Conservation (phyloP, 2,797 vertebrate genomes). For the Danio kyathit region DNA sequence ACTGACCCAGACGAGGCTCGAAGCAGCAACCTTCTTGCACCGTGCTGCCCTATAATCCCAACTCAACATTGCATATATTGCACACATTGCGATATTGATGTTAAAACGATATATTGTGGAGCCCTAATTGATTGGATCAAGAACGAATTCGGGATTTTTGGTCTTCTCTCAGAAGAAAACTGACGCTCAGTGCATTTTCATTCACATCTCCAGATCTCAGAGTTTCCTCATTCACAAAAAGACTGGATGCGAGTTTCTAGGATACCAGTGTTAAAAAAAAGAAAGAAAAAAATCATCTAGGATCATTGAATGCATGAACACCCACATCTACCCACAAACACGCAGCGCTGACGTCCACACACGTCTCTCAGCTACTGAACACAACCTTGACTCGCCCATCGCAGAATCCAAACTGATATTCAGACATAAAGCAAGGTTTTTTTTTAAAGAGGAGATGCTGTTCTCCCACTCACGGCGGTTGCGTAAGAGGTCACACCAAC, state of each 20-base stretch:
- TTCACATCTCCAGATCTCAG: constrained; percentile 25
- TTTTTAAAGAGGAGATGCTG: constrained; percentile 53
- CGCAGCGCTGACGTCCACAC: constrained; percentile 6
- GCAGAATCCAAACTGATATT: constrained; percentile 26
- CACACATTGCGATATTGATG: too few species aligned
- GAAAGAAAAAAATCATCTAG: constrained; percentile 10
- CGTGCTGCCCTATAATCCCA: too few species aligned
- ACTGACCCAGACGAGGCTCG: too few species aligned
- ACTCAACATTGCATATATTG: too few species aligned
- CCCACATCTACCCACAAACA: constrained; percentile 45
- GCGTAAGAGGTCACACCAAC: constrained; percentile 54
- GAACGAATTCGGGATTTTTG: constrained; percentile 5
- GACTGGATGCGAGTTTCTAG: constrained; percentile 16
- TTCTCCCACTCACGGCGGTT: constrained; percentile 56
- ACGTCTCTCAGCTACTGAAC: constrained; percentile 23
- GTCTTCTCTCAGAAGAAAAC: constrained; percentile 2
- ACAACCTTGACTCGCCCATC: constrained; percentile 27
- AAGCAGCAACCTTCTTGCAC: too few species aligned
- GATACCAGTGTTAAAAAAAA: constrained; percentile 22
- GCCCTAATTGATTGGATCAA: background rate
- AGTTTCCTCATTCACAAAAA: constrained; percentile 40
- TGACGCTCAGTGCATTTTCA: constrained; percentile 13
- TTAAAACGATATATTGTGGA: too few species aligned
- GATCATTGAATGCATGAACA: constrained; percentile 33
- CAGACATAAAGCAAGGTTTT: constrained; percentile 22